These are phyloP conservation scores for Drosophila stalkeri DNA, from an alignment of 2,888 invertebrate genomes.

Conservation along the genomic window DNA sequence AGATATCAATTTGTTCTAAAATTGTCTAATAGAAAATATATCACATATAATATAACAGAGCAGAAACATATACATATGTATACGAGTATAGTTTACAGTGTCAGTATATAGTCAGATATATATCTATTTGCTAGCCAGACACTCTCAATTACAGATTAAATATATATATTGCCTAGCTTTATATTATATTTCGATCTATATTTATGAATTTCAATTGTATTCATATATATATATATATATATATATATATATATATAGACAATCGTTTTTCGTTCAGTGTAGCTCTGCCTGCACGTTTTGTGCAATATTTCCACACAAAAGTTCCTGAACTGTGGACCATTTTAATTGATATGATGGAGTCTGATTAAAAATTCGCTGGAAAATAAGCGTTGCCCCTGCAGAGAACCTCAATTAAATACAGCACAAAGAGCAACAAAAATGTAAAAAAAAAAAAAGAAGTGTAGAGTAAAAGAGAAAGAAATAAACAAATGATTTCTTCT, in stretches of 20 bases:
- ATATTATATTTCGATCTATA: too few relatives aligned
- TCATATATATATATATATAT: too few relatives aligned
- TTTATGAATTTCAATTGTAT: background rate
- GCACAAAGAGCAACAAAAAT: conserved; percentile 11
- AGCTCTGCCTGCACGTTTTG: conserved; percentile 3
- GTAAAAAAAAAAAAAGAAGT: background rate
- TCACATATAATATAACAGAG: too few relatives aligned
- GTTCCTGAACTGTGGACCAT: conserved; percentile 41
- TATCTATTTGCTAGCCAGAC: too few relatives aligned
- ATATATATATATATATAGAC: background rate
- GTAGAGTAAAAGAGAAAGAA: background rate
- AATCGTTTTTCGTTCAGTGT: conserved; percentile 1
- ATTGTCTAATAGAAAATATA: too few relatives aligned
- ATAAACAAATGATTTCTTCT: conserved; percentile 45
- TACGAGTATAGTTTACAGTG: too few relatives aligned
- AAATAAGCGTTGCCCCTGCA: conserved; percentile 34
- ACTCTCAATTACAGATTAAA: too few relatives aligned
- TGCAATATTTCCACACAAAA: conserved; percentile 6
- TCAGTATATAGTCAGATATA: too few relatives aligned
- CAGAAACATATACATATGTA: too few relatives aligned
- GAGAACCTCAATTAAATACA: conserved; percentile 31
- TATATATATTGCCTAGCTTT: too few relatives aligned
- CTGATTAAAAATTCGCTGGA: conserved; percentile 66
- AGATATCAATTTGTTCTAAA: too few relatives aligned
- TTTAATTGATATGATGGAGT: conserved; percentile 61